Evolutionary conservation across 2,888 invertebrate genomes (phyloP).

Genomic region (Stenurella melanura): DNA sequence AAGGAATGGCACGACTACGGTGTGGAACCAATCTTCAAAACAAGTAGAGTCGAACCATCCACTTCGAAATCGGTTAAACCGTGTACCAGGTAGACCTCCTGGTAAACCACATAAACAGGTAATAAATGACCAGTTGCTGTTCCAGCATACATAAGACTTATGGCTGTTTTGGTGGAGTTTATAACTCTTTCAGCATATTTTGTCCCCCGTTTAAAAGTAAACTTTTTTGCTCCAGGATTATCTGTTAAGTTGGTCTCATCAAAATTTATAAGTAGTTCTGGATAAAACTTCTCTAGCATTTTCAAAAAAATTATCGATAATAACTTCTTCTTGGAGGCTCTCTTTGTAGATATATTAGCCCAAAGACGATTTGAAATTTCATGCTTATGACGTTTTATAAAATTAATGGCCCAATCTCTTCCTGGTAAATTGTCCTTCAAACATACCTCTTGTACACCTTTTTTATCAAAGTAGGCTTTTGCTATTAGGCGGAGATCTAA

Average conservation of each 20-base stretch:
- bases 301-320: not conserved
- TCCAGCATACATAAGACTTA: constrained; percentile 44
- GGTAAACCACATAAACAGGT: constrained; percentile 69
- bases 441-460: not conserved
- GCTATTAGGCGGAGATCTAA: constrained; percentile 34
- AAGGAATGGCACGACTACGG: constrained; percentile 35
- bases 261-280: constrained; percentile 36
- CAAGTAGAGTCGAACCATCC: constrained; percentile 68
- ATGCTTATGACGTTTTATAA: constrained; percentile 27
- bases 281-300: not conserved
- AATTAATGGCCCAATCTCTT: not conserved
- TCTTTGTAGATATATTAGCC: constrained; percentile 36
- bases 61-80: constrained; percentile 67
- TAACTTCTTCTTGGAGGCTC: constrained; percentile 17
- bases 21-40: constrained; percentile 66
- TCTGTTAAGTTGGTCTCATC: constrained; percentile 51
- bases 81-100: constrained; percentile 65
- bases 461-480: constrained; percentile 33
- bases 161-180: constrained; percentile 47
- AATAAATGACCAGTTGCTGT: constrained; percentile 39
- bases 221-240: constrained; percentile 29
- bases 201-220: not conserved
- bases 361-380: constrained; percentile 23
- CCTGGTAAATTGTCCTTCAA: constrained; percentile 1
- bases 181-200: constrained; percentile 44